A percentile compares a stretch with the other conserved stretches of the same genome.
phyloP scores from a whole-genome alignment of 1,140 invertebrate genomes.

The Calosoma granatense region DNA sequence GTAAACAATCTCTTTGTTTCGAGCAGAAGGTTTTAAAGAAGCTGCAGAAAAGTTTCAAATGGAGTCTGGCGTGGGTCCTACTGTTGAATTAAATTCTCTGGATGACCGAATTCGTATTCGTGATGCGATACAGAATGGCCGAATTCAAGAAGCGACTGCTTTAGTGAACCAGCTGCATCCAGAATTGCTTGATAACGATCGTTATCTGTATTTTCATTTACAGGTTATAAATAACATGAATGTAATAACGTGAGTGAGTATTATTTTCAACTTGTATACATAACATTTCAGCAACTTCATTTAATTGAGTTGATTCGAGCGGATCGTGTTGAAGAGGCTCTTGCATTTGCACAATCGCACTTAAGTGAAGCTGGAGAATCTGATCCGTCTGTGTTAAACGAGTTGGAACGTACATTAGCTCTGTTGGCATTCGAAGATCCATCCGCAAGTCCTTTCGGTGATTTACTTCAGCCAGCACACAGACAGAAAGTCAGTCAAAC shows the following conservation, averaged over 20 bases:
- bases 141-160: slow-evolving; percentile 85
- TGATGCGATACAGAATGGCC: slow-evolving; percentile 87
- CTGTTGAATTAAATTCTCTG: slow-evolving; percentile 77
- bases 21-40: slow-evolving; percentile 90
- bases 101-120: slow-evolving; percentile 91
- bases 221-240: slow-evolving; percentile 47
- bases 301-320: slow-evolving; percentile 84
- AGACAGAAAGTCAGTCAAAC: slow-evolving; percentile 68
- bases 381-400: slow-evolving; percentile 64
- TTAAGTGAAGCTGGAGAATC: slow-evolving; percentile 86
- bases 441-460: slow-evolving; percentile 86
- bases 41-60: slow-evolving; percentile 94
- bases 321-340: slow-evolving; percentile 85
- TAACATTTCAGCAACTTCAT: slow-evolving; percentile 71
- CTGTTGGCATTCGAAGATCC: slow-evolving; percentile 95
- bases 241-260: not conserved
- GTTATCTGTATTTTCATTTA: slow-evolving; percentile 92
- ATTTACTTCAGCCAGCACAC: slow-evolving; percentile 85
- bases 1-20: slow-evolving; percentile 16
- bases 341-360: slow-evolving; percentile 92
- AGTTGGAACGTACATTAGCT: slow-evolving; percentile 81
- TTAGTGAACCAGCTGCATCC: slow-evolving; percentile 92
- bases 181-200: slow-evolving; percentile 87
- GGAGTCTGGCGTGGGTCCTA: slow-evolving; percentile 82
- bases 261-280: slow-evolving; percentile 15